These are phyloP conservation scores for Anarrhichthys ocellatus DNA, from an alignment of 2,113 vertebrate species.

Conservation along the genomic window DNA sequence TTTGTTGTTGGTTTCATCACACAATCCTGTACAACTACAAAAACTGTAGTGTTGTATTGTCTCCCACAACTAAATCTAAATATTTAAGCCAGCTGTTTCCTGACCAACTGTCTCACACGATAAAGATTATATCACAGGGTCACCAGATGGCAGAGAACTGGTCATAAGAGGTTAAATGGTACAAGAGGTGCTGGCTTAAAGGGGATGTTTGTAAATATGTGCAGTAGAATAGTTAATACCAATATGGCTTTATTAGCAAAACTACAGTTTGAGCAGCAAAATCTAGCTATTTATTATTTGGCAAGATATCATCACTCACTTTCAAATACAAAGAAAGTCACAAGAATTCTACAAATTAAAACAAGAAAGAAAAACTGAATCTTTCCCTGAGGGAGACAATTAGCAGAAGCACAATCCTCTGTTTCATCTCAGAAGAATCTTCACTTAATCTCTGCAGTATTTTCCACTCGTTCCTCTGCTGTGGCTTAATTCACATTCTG, in stretches of 20 bases:
- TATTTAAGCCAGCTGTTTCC: constrained; percentile 36
- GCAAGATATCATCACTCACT: constrained; percentile 21
- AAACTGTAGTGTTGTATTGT: constrained; percentile 1
- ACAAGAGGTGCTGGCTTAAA: constrained; percentile 19
- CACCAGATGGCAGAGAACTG: constrained; percentile 46
- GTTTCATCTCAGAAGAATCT: constrained; percentile 72
- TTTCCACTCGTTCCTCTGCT: constrained; percentile 34
- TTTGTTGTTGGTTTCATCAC: constrained; percentile 43
- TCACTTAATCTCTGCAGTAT: constrained; percentile 64
- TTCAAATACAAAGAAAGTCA: constrained; percentile 39
- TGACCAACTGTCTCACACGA: constrained; percentile 16
- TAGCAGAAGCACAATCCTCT: constrained; percentile 66
- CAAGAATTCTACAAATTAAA: constrained; percentile 33
- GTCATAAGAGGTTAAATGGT: constrained; percentile 19
- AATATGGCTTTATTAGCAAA: not conserved
- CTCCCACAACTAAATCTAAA: constrained; percentile 22
- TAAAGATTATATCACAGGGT: constrained; percentile 44
- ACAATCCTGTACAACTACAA: constrained; percentile 8
- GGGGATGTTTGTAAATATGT: constrained; percentile 40
- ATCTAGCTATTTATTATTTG: constrained; percentile 9
- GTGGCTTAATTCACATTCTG: constrained; percentile 70
- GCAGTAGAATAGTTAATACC: not conserved
- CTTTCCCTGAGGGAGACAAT: constrained; percentile 76
- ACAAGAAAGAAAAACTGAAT: constrained; percentile 21
- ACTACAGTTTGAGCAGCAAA: not conserved